Evolutionary conservation across 2,888 invertebrate genomes (phyloP).

Genomic region (Drepana falcataria): DNA sequence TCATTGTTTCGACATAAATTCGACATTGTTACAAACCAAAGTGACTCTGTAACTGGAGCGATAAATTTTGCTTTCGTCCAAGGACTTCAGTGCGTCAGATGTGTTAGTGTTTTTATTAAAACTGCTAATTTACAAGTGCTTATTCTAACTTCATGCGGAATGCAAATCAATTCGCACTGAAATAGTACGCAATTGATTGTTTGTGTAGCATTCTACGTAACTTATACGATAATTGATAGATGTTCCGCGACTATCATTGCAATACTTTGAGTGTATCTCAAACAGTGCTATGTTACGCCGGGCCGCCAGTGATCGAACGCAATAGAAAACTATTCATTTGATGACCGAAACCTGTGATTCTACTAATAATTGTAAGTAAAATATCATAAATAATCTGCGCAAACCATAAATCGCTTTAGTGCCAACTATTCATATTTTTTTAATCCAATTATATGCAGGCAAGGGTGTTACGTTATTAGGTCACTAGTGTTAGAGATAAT

Average conservation of each 20-base stretch:
- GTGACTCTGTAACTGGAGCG: constrained; percentile 12
- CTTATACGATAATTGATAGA: constrained; percentile 26
- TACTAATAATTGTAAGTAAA: not conserved
- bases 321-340: not conserved
- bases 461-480: constrained; percentile 1
- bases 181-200: constrained; percentile 23
- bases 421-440: not conserved
- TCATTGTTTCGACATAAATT: constrained; percentile 19
- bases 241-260: constrained; percentile 15
- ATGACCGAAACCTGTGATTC: not conserved
- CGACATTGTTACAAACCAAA: constrained; percentile 13
- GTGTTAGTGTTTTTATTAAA: constrained; percentile 10
- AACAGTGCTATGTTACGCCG: constrained; percentile 13
- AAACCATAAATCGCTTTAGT: too few species aligned
- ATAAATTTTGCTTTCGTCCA: constrained; percentile 18
- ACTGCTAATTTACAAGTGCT: constrained; percentile 12
- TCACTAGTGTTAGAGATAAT: not conserved
- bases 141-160: constrained; percentile 18
- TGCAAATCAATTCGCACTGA: constrained; percentile 5
- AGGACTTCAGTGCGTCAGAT: constrained; percentile 13
- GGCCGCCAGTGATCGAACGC: constrained; percentile 3
- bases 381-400: not conserved
- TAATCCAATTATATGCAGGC: constrained; percentile 1
- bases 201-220: constrained; percentile 20
- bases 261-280: constrained; percentile 11